Percentiles rank a stretch among this genome's conserved stretches.
Evolutionary conservation across 2,113 vertebrate species (phyloP).

Genomic region (Grantiella picta): DNA sequence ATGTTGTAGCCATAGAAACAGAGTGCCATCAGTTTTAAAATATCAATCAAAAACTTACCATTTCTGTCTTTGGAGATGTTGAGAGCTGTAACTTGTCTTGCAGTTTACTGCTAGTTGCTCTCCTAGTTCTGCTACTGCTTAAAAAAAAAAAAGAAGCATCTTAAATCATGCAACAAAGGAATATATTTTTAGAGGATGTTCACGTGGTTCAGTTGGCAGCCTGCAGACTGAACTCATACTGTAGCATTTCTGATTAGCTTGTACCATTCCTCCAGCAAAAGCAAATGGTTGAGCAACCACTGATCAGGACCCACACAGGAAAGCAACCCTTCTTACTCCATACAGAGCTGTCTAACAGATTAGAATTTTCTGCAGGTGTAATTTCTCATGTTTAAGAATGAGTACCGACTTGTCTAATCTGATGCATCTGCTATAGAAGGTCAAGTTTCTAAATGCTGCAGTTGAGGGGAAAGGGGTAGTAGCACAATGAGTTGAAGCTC

Average conservation of each 20-base stretch:
- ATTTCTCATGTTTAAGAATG: background rate
- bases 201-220: background rate
- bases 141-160: background rate
- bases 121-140: constrained; percentile 28
- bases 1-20: background rate
- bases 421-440: background rate
- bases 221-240: background rate
- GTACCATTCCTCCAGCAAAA: background rate
- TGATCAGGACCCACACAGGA: background rate
- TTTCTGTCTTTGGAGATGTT: constrained; percentile 39
- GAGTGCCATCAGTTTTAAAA: background rate
- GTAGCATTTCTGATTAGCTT: background rate
- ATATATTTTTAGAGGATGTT: background rate
- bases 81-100: constrained; percentile 17
- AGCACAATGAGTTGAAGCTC: background rate
- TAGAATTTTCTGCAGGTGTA: background rate
- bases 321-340: background rate
- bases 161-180: background rate
- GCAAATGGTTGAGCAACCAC: background rate
- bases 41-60: constrained; percentile 58
- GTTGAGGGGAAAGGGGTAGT: background rate
- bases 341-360: background rate
- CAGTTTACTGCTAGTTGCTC: background rate
- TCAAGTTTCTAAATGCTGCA: background rate
- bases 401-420: background rate